Conservation (phyloP, 1,140 invertebrate genomes). For the Eciton burchellii region DNA sequence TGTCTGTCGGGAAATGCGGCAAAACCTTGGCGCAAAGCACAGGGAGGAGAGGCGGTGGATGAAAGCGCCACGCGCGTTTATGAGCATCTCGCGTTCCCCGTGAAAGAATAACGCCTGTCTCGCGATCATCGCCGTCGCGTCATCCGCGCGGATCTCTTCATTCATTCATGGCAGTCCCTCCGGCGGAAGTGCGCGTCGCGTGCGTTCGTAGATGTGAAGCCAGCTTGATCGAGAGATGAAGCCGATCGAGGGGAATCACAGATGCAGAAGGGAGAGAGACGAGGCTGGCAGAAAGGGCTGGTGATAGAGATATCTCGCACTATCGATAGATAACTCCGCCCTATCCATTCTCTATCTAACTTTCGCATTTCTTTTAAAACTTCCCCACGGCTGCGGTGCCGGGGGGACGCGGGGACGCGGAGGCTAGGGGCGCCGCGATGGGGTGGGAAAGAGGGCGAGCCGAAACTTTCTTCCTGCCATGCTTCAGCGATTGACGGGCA, state of each 20-base stretch:
- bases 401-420: constrained; percentile 52
- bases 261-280: not conserved
- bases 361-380: constrained; percentile 84
- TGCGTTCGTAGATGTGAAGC: constrained; percentile 4
- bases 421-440: constrained; percentile 37
- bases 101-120: constrained; percentile 48
- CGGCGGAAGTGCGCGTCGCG: constrained; percentile 26
- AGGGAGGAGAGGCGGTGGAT: constrained; percentile 19
- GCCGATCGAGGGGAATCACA: constrained; percentile 22
- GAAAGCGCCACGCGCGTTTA: constrained; percentile 34
- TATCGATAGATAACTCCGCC: constrained; percentile 82
- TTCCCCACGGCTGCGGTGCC: constrained; percentile 71
- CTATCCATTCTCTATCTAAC: constrained; percentile 84
- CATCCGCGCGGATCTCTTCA: constrained; percentile 11
- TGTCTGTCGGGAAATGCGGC: constrained; percentile 57
- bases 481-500: constrained; percentile 81
- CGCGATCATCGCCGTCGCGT: constrained; percentile 33
- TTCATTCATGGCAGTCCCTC: not conserved
- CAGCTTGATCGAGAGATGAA: not conserved
- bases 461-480: constrained; percentile 81
- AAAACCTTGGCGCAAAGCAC: constrained; percentile 31
- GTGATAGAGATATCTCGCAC: constrained; percentile 74
- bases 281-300: constrained; percentile 33
- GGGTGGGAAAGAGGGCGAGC: constrained; percentile 69
- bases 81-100: constrained; percentile 38